Evolutionary conservation across 2,888 invertebrate species (phyloP), one percentile per base, ranked within the genome.

Genomic region (Synanthedon andrenaeformis): DNA sequence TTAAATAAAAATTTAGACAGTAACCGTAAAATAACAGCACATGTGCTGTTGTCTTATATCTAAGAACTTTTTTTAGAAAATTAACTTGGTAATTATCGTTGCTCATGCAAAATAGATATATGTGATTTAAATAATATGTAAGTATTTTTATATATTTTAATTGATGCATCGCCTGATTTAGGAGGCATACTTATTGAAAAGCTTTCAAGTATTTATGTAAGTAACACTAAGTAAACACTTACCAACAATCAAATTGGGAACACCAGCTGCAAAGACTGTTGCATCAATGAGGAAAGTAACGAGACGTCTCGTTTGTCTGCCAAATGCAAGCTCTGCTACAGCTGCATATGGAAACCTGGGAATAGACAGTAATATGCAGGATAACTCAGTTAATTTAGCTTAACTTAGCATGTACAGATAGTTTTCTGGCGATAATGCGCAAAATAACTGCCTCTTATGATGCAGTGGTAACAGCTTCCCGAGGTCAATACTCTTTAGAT

Each of bases 231-330:
- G 35, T 35, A 35, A 35, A 35, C 10, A 35, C 35, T 35, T 78
- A 93, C 93, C 93, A 59, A 95, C 91, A 54, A 95, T 90, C 56
- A 95, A 89, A 76, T 94, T 94, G 0, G 95, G 95, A 58, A 95
- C 91, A 14, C 93, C 93, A 13, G 92, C 92, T 0, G 93, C 91
- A 67, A 95, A 95, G 45, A 95, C 90, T 0, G 94, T 92, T 1
- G 94, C 74, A 65, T 95, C 92, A 42, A 94, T 81, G 3, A 95
- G 84, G 60, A 93, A 79, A 0, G 91, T 92, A 1, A 94, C 92
- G 52, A 92, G 68, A 41, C 86, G 80, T 49, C 92, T 88, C 14
- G 90, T 87, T 53, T 77, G 79, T 14, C 79, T 78, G 0, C 96
- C 96, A 63, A 91, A 93, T 0, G 94, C 92, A 50, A 94, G 77